Percentiles rank a stretch among this genome's conserved stretches.
These are phyloP conservation scores for Cosmopolites sordidus DNA, from an alignment of 2,888 invertebrate genomes.

Conservation along the genomic window DNA sequence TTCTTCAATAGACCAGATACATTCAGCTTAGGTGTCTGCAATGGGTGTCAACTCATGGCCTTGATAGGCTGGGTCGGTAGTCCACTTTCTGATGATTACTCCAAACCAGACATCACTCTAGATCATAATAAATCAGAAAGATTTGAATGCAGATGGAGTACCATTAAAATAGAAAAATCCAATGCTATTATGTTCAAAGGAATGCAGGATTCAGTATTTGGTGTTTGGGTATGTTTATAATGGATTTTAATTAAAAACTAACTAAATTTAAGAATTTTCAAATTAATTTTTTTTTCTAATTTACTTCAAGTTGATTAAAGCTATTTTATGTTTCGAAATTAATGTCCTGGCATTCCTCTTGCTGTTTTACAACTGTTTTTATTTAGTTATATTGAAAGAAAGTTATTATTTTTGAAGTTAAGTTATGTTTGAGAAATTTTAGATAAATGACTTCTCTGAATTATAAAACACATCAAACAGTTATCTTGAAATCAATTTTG, in stretches of 20 bases:
- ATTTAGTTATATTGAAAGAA: no score
- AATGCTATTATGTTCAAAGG: constrained; percentile 80
- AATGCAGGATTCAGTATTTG: constrained; percentile 87
- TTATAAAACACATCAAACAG: no score
- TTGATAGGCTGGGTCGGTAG: constrained; percentile 85
- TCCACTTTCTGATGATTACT: constrained; percentile 36
- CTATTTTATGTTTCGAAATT: no score
- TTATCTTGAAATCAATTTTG: no score
- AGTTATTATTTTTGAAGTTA: no score
- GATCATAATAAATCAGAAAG: constrained; percentile 86
- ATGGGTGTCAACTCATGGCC: constrained; percentile 96
- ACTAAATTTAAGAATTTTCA: neutral
- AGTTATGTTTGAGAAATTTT: neutral
- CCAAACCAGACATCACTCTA: constrained; percentile 61
- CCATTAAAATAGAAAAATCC: constrained; percentile 58
- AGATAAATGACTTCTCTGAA: no score
- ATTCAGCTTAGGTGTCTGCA: constrained; percentile 96
- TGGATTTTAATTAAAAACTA: no score
- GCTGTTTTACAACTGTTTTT: no score
- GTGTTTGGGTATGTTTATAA: constrained; percentile 66
- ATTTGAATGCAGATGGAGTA: constrained; percentile 67
- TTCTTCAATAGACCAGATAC: constrained; percentile 74
- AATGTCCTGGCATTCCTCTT: no score
- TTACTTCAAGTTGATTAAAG: no score
- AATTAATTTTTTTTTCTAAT: no score